A percentile compares a stretch with the other conserved stretches of the same genome.
phyloP scores from a whole-genome alignment of 1,140 invertebrate species.

The Aphis craccivora region DNA sequence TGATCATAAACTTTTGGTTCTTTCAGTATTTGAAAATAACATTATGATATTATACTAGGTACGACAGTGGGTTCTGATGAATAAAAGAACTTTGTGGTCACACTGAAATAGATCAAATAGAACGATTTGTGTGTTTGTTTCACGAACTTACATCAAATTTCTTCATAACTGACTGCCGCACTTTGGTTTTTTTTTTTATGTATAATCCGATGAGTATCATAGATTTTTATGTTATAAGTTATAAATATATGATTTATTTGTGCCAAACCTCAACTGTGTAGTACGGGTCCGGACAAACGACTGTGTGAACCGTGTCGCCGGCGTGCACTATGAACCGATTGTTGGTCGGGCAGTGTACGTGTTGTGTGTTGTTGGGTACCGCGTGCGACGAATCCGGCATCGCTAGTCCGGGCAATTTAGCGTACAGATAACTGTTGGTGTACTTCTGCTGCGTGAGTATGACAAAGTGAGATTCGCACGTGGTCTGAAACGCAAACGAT shows the following conservation, averaged over 20 bases:
- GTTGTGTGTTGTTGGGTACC: conserved; percentile 54
- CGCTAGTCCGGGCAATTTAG: conserved; percentile 72
- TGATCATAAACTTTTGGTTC: neutral
- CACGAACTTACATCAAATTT: neutral
- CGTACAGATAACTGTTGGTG: conserved; percentile 71
- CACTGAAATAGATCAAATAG: neutral
- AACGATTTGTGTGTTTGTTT: neutral
- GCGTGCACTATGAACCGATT: conserved; percentile 79
- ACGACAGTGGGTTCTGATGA: neutral
- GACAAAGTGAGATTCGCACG: conserved; percentile 50
- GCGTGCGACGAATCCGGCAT: conserved; percentile 64
- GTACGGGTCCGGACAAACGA: conserved; percentile 76
- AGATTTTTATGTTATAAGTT: neutral
- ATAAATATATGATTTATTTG: neutral
- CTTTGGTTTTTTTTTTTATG: neutral
- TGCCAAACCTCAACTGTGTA: conserved; percentile 62
- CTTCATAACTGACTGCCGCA: neutral
- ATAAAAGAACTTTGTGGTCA: neutral
- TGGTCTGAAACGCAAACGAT: neutral
- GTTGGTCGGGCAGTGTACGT: conserved; percentile 70
- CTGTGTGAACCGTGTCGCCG: conserved; percentile 70
- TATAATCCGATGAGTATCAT: neutral
- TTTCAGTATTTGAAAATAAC: neutral
- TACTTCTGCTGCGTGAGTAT: conserved; percentile 29
- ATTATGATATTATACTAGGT: neutral